These are phyloP conservation scores for Phrynocephalus vlangalii DNA, from an alignment of 2,797 vertebrate genomes.

Conservation along the genomic window DNA sequence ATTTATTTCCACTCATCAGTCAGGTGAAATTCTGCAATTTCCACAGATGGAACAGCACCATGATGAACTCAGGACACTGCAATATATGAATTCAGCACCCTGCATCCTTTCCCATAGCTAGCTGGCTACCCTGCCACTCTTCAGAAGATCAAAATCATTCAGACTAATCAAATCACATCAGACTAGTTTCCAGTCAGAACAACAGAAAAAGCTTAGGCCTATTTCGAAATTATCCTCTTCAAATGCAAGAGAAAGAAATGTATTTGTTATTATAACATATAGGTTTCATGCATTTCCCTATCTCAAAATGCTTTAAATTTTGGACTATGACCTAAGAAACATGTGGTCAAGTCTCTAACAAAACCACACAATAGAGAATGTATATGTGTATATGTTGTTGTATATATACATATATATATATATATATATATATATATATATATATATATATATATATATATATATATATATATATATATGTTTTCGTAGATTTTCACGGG, in stretches of 20 bases:
- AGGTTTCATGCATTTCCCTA: not conserved
- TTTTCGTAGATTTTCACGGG: no score
- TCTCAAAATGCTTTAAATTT: not conserved
- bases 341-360: not conserved
- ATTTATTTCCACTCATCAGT: not conserved
- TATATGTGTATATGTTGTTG: no score
- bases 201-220: not conserved
- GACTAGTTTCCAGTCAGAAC: not conserved
- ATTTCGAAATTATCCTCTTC: not conserved
- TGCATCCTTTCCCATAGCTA: not conserved
- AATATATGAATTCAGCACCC: not conserved
- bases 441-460: no score
- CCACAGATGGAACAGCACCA: not conserved
- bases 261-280: not conserved
- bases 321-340: not conserved
- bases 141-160: not conserved
- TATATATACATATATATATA: not conserved
- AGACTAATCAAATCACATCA: not conserved
- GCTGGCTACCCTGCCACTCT: not conserved
- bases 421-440: no score
- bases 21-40: not conserved
- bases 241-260: not conserved
- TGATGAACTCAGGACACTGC: not conserved
- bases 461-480: no score
- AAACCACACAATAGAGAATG: not conserved